Conservation (phyloP, 2,888 invertebrate species). For the Heliconius hortense region DNA sequence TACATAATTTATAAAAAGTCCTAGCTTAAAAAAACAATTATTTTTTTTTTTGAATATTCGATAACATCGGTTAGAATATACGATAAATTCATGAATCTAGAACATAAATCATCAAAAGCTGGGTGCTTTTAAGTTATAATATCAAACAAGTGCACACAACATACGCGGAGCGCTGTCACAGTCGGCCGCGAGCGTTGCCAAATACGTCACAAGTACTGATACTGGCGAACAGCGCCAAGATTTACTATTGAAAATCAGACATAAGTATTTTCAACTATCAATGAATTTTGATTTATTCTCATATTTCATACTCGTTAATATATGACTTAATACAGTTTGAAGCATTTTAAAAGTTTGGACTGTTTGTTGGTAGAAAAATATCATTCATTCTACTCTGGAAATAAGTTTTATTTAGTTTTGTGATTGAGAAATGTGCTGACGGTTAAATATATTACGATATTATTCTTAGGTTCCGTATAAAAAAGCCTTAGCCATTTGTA, state of each 20-base stretch:
- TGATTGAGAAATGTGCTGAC: not conserved
- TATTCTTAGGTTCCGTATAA: not conserved
- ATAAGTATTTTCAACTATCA: slow-evolving; percentile 25
- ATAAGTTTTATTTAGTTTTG: slow-evolving; percentile 6
- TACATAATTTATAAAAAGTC: not conserved
- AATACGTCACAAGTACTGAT: slow-evolving; percentile 72
- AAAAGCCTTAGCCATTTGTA: not conserved
- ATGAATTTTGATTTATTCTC: slow-evolving; percentile 23
- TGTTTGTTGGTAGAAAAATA: not conserved
- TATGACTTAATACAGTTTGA: slow-evolving; percentile 17
- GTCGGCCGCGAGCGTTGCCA: slow-evolving; percentile 74
- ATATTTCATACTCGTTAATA: slow-evolving; percentile 14
- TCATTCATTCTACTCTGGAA: slow-evolving; percentile 9
- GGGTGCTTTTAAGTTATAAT: slow-evolving; percentile 32
- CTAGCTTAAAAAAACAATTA: not conserved
- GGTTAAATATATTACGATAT: not conserved
- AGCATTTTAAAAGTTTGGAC: slow-evolving; percentile 9
- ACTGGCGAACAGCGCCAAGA: slow-evolving; percentile 37
- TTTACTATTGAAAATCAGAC: slow-evolving; percentile 35
- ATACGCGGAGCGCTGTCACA: slow-evolving; percentile 63
- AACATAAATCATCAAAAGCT: slow-evolving; percentile 32
- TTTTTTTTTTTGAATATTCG: not conserved
- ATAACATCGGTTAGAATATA: not conserved
- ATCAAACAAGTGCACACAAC: slow-evolving; percentile 44
- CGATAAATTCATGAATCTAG: slow-evolving; percentile 16